phyloP scores from a whole-genome alignment of 2,888 invertebrate species.

The Lasioglossum oenotherae region DNA sequence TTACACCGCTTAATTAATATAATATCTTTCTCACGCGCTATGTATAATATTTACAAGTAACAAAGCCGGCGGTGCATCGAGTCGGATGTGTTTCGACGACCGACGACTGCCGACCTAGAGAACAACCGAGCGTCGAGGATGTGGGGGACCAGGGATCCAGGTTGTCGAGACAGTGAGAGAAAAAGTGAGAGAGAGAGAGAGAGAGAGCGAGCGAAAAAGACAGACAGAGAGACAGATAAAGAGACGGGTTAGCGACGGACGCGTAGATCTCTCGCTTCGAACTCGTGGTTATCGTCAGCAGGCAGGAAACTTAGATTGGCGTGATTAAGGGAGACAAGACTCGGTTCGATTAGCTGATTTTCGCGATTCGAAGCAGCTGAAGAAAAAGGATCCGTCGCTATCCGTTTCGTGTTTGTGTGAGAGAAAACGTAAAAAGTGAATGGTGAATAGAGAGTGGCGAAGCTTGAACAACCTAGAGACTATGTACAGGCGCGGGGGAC shows the following conservation, averaged over 20 bases:
- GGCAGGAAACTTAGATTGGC: not conserved
- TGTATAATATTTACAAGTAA: conserved; percentile 81
- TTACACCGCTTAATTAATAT: conserved; percentile 80
- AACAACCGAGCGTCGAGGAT: conserved; percentile 6
- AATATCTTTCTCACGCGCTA: conserved; percentile 78
- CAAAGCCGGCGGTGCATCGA: conserved; percentile 69
- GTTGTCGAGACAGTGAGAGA: not conserved
- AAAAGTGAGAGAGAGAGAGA: not conserved
- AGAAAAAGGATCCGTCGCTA: not conserved
- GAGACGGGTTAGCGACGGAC: not conserved
- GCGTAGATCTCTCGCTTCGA: not conserved
- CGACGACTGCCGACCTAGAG: conserved; percentile 24
- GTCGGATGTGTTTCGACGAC: conserved; percentile 35
- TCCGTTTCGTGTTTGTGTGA: not conserved
- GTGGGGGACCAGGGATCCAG: conserved; percentile 9
- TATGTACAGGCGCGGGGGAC: conserved; percentile 84
- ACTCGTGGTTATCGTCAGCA: not conserved
- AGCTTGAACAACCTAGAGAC: conserved; percentile 77
- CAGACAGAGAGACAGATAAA: not conserved
- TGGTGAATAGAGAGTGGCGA: conserved; percentile 45
- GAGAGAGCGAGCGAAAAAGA: not conserved
- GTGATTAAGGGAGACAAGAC: not conserved
- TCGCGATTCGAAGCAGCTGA: not conserved
- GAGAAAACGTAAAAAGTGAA: not conserved
- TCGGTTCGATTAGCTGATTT: not conserved